Conservation (phyloP, 2,797 vertebrate species). For the Malacoctenus gilli region DNA sequence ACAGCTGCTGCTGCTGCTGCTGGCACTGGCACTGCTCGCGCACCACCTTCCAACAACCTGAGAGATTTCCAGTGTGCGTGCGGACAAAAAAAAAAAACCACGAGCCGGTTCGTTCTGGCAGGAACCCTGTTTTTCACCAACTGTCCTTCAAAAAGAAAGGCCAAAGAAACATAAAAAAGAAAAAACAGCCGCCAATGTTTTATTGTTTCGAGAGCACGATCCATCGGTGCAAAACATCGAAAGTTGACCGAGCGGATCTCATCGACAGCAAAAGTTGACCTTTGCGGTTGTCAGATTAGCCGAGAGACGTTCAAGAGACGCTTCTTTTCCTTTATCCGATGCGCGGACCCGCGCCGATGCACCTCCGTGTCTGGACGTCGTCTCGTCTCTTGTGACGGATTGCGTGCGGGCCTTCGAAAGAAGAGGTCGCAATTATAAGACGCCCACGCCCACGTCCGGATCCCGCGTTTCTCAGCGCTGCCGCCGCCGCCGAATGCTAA, state of each 20-base stretch:
- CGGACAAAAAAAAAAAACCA: not conserved
- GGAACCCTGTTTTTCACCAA: constrained; percentile 12
- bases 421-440: constrained; percentile 7
- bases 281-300: constrained; percentile 2
- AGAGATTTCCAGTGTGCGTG: constrained; percentile 8
- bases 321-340: not conserved
- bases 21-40: constrained; percentile 11
- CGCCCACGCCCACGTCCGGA: constrained; percentile 5
- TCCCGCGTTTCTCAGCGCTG: constrained; percentile 22
- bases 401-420: constrained; percentile 10
- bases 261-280: constrained; percentile 6
- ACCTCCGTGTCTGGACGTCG: not conserved
- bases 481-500: constrained; percentile 35
- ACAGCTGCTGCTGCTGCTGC: constrained; percentile 3
- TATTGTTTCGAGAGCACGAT: constrained; percentile 24
- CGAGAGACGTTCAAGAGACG: not conserved
- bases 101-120: not conserved
- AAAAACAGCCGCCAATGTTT: constrained; percentile 17
- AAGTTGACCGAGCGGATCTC: constrained; percentile 17
- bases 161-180: not conserved
- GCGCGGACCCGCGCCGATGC: not conserved
- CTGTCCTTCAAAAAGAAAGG: constrained; percentile 6
- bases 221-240: constrained; percentile 21
- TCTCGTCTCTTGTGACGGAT: constrained; percentile 7
- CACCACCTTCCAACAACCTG: constrained; percentile 12